phyloP scores from a whole-genome alignment of 2,888 invertebrate species.

The Congeria kusceri region DNA sequence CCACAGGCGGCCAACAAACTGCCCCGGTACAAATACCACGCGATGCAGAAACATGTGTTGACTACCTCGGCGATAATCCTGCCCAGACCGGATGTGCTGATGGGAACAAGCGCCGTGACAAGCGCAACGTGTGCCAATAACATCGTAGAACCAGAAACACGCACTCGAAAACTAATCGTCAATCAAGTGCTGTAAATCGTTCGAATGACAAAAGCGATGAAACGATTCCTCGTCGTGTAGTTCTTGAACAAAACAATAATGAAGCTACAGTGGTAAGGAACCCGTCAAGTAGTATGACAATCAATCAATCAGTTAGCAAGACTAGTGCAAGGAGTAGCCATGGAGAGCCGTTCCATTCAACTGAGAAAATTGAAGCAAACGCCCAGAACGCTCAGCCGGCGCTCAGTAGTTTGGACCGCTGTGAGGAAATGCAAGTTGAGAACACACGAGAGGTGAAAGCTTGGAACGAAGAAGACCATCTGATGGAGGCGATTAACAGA shows the following conservation, averaged over 20 bases:
- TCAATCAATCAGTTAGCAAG: background rate
- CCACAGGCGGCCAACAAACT: background rate
- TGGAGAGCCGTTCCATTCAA: too few relatives aligned
- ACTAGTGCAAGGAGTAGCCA: background rate
- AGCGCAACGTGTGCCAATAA: background rate
- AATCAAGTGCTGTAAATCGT: background rate
- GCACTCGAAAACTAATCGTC: background rate
- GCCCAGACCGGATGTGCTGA: background rate
- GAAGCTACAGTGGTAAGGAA: background rate
- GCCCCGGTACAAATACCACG: background rate
- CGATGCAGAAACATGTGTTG: background rate
- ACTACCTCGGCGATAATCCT: background rate
- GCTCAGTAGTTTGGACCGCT: background rate
- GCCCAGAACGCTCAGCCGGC: background rate
- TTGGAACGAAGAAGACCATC: background rate
- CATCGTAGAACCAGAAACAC: background rate
- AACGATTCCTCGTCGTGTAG: background rate
- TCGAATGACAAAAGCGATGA: background rate
- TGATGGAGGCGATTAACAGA: slow-evolving; percentile 12
- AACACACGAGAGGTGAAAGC: background rate
- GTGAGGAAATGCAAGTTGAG: background rate
- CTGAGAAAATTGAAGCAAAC: too few relatives aligned
- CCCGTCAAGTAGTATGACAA: background rate
- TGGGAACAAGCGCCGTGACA: background rate
- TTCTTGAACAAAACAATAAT: background rate